Evolutionary conservation across 92 coral and sea anemone genomes (phyloP).

Genomic region (Meandrina meandrites): DNA sequence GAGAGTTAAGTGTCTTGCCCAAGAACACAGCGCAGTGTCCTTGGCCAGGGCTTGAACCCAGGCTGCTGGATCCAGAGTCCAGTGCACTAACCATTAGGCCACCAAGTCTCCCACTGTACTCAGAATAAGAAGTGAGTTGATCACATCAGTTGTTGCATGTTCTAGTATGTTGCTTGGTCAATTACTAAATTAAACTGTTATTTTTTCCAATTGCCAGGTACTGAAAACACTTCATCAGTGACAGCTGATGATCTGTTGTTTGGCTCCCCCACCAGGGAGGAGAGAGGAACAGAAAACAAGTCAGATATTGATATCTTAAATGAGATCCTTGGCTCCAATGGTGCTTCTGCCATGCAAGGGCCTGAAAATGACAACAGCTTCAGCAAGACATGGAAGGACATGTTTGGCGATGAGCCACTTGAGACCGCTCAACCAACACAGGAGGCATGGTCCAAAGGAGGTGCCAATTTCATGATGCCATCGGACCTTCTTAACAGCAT

Average conservation of each 20-base stretch:
- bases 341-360: constrained; percentile 44
- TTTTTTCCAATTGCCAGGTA: not conserved
- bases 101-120: too few species aligned
- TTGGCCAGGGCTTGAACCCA: too few species aligned
- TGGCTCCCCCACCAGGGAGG: constrained; percentile 78
- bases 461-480: constrained; percentile 74
- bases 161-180: too few species aligned
- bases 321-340: constrained; percentile 72
- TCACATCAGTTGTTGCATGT: too few species aligned
- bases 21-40: too few species aligned
- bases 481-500: constrained; percentile 95
- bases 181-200: not conserved
- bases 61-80: too few species aligned
- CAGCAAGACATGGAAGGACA: constrained; percentile 89
- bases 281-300: constrained; percentile 47
- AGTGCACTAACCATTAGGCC: too few species aligned
- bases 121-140: too few species aligned
- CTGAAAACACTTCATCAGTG: constrained; percentile 35
- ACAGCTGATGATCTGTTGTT: constrained; percentile 87
- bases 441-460: constrained; percentile 57
- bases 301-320: constrained; percentile 73
- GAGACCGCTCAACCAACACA: constrained; percentile 14
- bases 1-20: too few species aligned
- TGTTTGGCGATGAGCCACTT: constrained; percentile 84
- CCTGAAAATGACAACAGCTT: constrained; percentile 76